Evolutionary conservation across 1,140 invertebrate genomes (phyloP), one percentile per base, ranked within the genome.

Genomic region (Mamestra configurata): DNA sequence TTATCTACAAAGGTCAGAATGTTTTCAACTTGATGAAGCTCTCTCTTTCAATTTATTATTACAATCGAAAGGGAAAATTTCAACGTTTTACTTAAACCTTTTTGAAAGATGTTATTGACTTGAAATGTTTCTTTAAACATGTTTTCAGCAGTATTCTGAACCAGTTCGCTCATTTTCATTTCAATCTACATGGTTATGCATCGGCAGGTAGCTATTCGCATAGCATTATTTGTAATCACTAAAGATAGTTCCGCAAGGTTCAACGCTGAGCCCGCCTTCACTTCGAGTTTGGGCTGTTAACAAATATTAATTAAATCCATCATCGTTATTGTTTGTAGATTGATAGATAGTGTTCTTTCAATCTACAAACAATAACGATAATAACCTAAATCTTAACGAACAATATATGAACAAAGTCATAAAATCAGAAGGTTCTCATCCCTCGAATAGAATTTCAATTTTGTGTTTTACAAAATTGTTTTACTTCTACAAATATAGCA

Each of bases 41-140:
- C 3, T 35, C 24, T 7, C 59, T 64, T 27, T 27, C n/a, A 37
- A 64, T 5, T 20, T 15, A 64, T 37, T 64, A 64, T 18, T 31
- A n/a, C 1, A 49, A 70, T n/a, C 7, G 59, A 76, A 61, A 31
- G n/a, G n/a, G n/a, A 22, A 49, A 72, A 37, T 72, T 31, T 20
- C 3, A 55, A 57, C 51, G 51, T 53, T 72, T 22, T 10, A 20
- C 31, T 35, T 51, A 7, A 55, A 1, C 6, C 20, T 11, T 24
- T 18, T 53, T 35, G 15, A 20, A 53, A 20, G 15, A 46, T 37
- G 6, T 70, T 20, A 20, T 43, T 18, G 49, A 11, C 20, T 27
- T 55, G 15, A 37, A 37, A 8, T 72, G 31, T 20, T 20, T 72
- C 51, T 72, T 35, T 72, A n/a, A 13, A 13, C 22, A 0, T 59